A percentile compares a stretch with the other conserved stretches of the same genome.
These are phyloP conservation scores for Sylvia atricapilla DNA, from an alignment of 2,113 vertebrate genomes.

Conservation along the genomic window DNA sequence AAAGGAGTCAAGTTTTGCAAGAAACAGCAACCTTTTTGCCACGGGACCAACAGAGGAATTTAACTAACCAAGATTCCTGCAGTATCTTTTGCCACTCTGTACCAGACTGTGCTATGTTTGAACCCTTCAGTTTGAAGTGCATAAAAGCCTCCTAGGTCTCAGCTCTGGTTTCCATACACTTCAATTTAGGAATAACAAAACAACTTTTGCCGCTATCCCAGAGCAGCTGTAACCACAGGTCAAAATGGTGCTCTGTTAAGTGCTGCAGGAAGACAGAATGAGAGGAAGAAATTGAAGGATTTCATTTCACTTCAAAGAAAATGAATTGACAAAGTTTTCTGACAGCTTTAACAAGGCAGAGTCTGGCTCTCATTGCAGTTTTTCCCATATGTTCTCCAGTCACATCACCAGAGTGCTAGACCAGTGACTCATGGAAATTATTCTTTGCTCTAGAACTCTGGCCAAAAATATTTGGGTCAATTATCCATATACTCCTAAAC, in stretches of 20 bases:
- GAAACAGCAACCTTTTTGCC: neutral
- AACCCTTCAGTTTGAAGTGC: neutral
- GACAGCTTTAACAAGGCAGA: neutral
- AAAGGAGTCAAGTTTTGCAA: neutral
- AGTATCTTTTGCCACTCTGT: neutral
- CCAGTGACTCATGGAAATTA: neutral
- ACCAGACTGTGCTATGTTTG: accelerated
- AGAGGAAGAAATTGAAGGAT: neutral
- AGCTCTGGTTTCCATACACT: neutral
- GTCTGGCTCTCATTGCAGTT: neutral
- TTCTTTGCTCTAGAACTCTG: neutral
- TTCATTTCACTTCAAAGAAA: neutral
- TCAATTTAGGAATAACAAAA: neutral
- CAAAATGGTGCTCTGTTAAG: neutral
- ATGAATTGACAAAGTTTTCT: neutral
- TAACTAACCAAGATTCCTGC: neutral
- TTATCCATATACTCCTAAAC: neutral
- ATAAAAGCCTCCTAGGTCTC: neutral
- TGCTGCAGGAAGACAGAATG: neutral
- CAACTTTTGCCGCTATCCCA: neutral
- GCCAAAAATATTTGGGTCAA: neutral
- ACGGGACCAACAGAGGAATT: neutral
- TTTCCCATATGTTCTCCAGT: neutral
- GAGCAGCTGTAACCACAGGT: neutral
- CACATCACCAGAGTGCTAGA: neutral